phyloP scores from a whole-genome alignment of 1,140 invertebrate genomes.

The Bombus ignitus region DNA sequence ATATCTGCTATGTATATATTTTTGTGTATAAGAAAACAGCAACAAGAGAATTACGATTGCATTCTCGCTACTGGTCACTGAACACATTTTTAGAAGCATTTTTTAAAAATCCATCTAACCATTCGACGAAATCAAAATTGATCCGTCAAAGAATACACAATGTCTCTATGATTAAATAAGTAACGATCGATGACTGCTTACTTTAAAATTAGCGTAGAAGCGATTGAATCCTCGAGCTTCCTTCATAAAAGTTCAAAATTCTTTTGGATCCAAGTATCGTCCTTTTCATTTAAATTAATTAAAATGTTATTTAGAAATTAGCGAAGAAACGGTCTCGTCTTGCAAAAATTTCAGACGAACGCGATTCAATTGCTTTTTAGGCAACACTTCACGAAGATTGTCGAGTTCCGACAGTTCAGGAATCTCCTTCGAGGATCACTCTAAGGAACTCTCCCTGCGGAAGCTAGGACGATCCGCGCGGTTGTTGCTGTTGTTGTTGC shows the following conservation, averaged over 20 bases:
- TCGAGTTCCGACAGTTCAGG: neutral
- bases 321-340: neutral
- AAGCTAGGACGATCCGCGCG: slow-evolving; percentile 62
- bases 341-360: neutral
- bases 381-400: neutral
- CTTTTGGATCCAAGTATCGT: neutral
- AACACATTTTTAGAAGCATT: neutral
- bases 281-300: too few relatives aligned
- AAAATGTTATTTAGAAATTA: neutral
- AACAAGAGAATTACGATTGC: neutral
- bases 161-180: neutral
- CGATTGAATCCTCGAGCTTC: neutral
- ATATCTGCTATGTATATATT: neutral
- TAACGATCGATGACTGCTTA: neutral
- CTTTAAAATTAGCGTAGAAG: neutral
- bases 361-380: neutral
- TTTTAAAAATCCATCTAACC: neutral
- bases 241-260: neutral
- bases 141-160: neutral
- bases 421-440: slow-evolving; percentile 44
- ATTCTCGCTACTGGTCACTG: neutral
- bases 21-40: neutral
- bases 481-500: slow-evolving; percentile 69
- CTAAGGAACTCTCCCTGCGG: slow-evolving; percentile 34
- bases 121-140: neutral